Evolutionary conservation across 2,888 invertebrate species (phyloP), one percentile per base, ranked within the genome.

Genomic region (Terebella lapidaria): DNA sequence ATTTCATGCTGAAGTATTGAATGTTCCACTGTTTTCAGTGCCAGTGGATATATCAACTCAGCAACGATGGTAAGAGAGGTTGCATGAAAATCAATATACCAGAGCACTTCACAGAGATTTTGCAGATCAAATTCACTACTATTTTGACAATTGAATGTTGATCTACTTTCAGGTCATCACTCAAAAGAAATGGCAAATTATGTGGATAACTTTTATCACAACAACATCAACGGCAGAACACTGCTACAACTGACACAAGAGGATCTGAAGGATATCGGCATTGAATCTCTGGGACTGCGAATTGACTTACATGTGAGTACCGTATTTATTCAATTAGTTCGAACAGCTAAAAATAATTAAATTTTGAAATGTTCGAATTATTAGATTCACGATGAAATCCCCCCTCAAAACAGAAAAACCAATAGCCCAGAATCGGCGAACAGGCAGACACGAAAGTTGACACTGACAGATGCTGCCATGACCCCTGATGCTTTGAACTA

Each of bases 171-270:
- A 61, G 58, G 55, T 0, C 47, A 51, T 26, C 47, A 51, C 55
- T 51, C 49, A 15, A 25, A 25, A 22, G 78, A 78, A 60, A 62
- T 81, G n/a, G 71, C 71, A 3, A 74, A 74, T 60, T 79, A 80
- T 67, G 73, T 74, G 4, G 73, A 73, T 20, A 56, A 75, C 22
- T 78, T 81, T 64, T 62, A 74, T 2, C 63, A 71, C 18, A 73
- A 81, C 56, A 74, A 80, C 67, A 79, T 81, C 47, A 77, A 72
- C 20, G 81, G 81, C 0, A 70, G 74, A 27, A 70, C 75, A 3
- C 68, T 81, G 26, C 62, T 81, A 49, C 66, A 70, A 42, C 67
- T 81, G 58, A 71, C 70, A 0, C 72, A 74, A 45, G 71, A 72
- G 20, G 77, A 79, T 62, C 70, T 81, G 3, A 68, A 65, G 47